These are phyloP conservation scores for Battus philenor DNA, from an alignment of 1,140 invertebrate species.

Conservation along the genomic window DNA sequence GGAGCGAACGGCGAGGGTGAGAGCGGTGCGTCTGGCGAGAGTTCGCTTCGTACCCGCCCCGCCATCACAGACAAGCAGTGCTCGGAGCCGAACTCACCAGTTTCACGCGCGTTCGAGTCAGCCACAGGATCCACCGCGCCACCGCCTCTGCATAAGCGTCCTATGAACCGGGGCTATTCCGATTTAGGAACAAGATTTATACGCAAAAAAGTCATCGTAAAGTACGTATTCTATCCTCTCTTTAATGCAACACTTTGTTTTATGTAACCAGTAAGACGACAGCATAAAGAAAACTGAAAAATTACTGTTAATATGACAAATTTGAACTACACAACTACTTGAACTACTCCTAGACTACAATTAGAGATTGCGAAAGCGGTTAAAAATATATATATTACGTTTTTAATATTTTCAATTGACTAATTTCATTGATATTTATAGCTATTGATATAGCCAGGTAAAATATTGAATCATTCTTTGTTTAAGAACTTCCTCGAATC, in stretches of 20 bases:
- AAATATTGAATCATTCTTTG: no score
- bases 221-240: slow-evolving; percentile 45
- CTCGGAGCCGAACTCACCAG: slow-evolving; percentile 87
- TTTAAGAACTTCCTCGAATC: slow-evolving; percentile 76
- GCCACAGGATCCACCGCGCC: slow-evolving; percentile 39
- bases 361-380: no score
- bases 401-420: no score
- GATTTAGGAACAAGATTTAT: slow-evolving; percentile 86
- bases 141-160: slow-evolving; percentile 63
- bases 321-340: no score
- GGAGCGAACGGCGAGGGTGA: slow-evolving; percentile 41
- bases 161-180: slow-evolving; percentile 86
- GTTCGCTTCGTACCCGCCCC: slow-evolving; percentile 66
- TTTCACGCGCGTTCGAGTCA: slow-evolving; percentile 50
- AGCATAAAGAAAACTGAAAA: no score
- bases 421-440: no score
- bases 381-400: no score
- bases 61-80: slow-evolving; percentile 84
- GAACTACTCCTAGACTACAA: no score
- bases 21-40: slow-evolving; percentile 34
- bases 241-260: no score
- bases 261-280: no score
- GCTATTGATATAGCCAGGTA: no score
- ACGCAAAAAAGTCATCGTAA: slow-evolving; percentile 89
- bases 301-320: no score